Evolutionary conservation across 2,113 vertebrate species (phyloP).

Genomic region (Solenodon paradoxus): DNA sequence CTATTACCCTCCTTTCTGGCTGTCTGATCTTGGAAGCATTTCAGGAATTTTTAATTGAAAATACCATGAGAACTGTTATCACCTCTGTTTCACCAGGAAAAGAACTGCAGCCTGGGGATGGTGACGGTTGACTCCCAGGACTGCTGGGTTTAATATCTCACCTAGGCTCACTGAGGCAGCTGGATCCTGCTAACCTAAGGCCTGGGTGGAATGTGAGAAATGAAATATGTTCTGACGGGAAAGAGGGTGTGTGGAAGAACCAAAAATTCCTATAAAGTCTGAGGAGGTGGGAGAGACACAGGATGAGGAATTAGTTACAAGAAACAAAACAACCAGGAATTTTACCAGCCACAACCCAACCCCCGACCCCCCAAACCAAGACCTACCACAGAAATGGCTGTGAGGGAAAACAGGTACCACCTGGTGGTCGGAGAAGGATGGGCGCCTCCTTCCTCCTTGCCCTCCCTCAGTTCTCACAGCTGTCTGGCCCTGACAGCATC

Average conservation of each 20-base stretch:
- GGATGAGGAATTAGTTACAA: constrained; percentile 68
- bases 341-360: constrained; percentile 1
- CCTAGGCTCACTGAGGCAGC: constrained; percentile 69
- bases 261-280: constrained; percentile 76
- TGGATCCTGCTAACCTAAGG: constrained; percentile 62
- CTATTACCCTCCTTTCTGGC: constrained; percentile 82
- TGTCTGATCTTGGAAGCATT: constrained; percentile 83
- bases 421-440: neutral
- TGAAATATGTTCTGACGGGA: constrained; percentile 78
- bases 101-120: constrained; percentile 37
- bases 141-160: constrained; percentile 77
- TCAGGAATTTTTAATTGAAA: constrained; percentile 86
- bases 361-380: constrained; percentile 42
- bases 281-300: constrained; percentile 72
- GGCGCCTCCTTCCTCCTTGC: neutral
- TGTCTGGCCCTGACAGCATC: neutral
- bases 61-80: constrained; percentile 85
- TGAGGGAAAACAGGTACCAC: constrained; percentile 45
- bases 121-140: constrained; percentile 57
- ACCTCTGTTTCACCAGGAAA: constrained; percentile 80
- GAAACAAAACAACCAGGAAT: constrained; percentile 68
- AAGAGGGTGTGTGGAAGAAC: constrained; percentile 65
- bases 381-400: constrained; percentile 16
- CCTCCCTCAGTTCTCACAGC: constrained; percentile 34
- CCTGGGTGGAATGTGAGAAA: constrained; percentile 81